Evolutionary conservation across 2,797 vertebrate genomes (phyloP), one percentile per base, ranked within the genome.

Genomic region (Sternotherus odoratus): DNA sequence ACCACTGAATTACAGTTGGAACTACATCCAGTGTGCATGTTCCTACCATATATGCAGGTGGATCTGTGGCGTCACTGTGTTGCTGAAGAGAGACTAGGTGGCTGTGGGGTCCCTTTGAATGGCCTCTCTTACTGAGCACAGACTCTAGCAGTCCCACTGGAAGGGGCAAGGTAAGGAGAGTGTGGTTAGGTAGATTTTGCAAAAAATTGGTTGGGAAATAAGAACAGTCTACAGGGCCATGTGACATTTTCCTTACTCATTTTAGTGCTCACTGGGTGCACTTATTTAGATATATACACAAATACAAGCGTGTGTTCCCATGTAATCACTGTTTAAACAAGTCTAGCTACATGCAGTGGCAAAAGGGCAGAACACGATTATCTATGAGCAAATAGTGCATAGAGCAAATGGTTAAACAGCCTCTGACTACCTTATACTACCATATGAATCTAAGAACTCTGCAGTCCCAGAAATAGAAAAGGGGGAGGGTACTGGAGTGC

Each of bases 51-150:
- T 69, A 69, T 63, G 56, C 84, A 26, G 0, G 63, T 11, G 3
- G 5, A 69, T 30, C 89, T 33, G 78, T 87, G 24, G 43, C 60
- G 50, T 85, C 91, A 17, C 5, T 21, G 12, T 89, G 83, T 81
- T 91, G 83, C 79, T 90, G 60, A 56, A 89, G 79, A 91, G 82
- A 89, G 57, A 82, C 78, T 81, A 83, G 16, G 90, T 74, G 93
- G 88, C 33, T 81, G 84, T 84, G 79, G 66, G 60, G 69, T 54
- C 87, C 84, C 92, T 87, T 82, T 85, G 95, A 80, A 60, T 87
- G 90, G 48, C 78, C 53, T 92, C 87, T 92, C 86, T 83, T 1
- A 0, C 92, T 92, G 3, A 21, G 60, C 63, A 39, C 6, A 19
- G 50, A 15, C 39, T 0, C 0, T 86, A 28, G 33, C 88, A 88